phyloP scores from a whole-genome alignment of 2,888 invertebrate genomes.

The Dromius quadrimaculatus region DNA sequence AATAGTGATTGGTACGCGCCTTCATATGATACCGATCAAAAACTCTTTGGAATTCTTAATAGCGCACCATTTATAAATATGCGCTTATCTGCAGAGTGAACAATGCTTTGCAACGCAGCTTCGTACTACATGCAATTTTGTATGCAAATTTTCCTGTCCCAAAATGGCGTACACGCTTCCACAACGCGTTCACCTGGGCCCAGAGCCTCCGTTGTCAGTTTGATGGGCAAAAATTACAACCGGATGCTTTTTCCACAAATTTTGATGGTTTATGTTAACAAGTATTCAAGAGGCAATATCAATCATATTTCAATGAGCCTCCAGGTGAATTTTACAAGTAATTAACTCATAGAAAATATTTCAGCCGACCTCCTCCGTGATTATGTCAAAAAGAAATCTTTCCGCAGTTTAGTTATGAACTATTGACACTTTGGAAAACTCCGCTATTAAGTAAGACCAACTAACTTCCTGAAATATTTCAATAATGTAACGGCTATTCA shows the following conservation, averaged over 20 bases:
- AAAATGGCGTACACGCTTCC: conserved; percentile 42
- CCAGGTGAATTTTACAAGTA: neutral
- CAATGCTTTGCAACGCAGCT: conserved; percentile 40
- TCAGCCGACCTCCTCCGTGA: conserved; percentile 13
- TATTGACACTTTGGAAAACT: conserved; percentile 33
- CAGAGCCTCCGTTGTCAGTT: conserved; percentile 22
- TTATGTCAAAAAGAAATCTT: conserved; percentile 27
- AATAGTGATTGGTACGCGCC: conserved; percentile 42
- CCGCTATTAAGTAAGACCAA: conserved; percentile 33
- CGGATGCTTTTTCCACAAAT: neutral
- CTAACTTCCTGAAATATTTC: conserved; percentile 39
- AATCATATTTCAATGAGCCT: neutral
- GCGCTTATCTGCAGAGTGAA: conserved; percentile 44
- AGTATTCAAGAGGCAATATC: neutral
- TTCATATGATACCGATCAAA: conserved; percentile 46
- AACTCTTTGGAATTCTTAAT: conserved; percentile 45
- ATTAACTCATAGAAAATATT: too few relatives aligned
- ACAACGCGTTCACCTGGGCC: conserved; percentile 22
- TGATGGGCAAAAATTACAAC: neutral
- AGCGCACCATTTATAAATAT: conserved; percentile 50
- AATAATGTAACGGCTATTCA: conserved; percentile 33
- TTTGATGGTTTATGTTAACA: neutral
- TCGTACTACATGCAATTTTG: conserved; percentile 45
- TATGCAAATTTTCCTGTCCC: conserved; percentile 51
- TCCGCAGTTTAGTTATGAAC: conserved; percentile 19